Evolutionary conservation across 1,140 invertebrate species (phyloP), one percentile per base, ranked within the genome.

Genomic region (Adoxophyes honmai): DNA sequence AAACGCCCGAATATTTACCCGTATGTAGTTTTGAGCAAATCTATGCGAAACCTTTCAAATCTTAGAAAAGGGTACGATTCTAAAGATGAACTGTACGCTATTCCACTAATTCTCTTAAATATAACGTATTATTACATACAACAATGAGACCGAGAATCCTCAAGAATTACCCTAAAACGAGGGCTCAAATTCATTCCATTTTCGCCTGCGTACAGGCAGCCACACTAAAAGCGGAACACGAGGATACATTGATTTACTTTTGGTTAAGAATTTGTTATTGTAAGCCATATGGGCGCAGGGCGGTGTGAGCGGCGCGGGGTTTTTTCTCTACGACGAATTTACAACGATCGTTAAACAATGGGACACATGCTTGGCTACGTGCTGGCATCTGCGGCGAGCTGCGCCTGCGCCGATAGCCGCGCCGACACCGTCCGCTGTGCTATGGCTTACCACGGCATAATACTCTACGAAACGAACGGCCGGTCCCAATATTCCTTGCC

Each of bases 241-340:
- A 72, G 74, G 79, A 78, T 79, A 78, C 75, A 81, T 84, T 69
- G 68, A 81, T 86, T 84, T 86, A 86, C 81, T 81, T 86, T 86
- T 76, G 81, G 81, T 84, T 82, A 84, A 81, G 80, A 83, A 83
- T 83, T 87, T 87, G 80, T 87, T 87, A 78, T 87, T 82, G 78
- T 85, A 82, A 83, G 80, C 81, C 84, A 87, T 87, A 85, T 87
- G 83, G 76, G 67, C 66, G 73, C 81, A 72, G 80, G 67, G 70
- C 75, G 66, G 70, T 74, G 78, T 14, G 68, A 60, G 69, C 57
- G 62, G 64, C 61, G 68, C 64, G 66, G 65, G 66, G 56, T 70
- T 80, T 86, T 83, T 81, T 82, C 68, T 70, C 70, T 81, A 74
- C 74, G 76, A 81, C 70, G 78, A 82, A 77, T 76, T 78, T 78